Evolutionary conservation across 1,140 invertebrate genomes (phyloP).

Genomic region (Parasteatoda tepidariorum): DNA sequence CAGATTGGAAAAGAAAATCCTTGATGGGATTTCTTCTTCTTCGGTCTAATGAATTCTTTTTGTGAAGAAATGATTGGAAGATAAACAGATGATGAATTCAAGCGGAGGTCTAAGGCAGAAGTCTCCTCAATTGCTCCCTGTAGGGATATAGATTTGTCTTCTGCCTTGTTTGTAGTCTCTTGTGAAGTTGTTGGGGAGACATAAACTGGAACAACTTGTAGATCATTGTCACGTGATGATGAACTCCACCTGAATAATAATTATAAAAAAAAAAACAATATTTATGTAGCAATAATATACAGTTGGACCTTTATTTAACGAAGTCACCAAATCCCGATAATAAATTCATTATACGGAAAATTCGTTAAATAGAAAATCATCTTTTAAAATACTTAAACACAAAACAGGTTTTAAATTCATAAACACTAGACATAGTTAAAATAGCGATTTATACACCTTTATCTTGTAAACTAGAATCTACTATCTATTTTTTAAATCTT

Average conservation of each 20-base stretch:
- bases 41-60: neutral
- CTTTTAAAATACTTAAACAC: too few relatives aligned
- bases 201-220: neutral
- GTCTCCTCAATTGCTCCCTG: neutral
- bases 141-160: neutral
- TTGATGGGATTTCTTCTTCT: neutral
- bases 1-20: conserved; percentile 45
- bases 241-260: neutral
- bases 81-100: too few relatives aligned
- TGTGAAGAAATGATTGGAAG: neutral
- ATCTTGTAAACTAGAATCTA: too few relatives aligned
- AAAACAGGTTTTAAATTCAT: too few relatives aligned
- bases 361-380: too few relatives aligned
- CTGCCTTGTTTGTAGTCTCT: neutral
- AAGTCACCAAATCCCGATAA: too few relatives aligned
- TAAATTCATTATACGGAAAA: too few relatives aligned
- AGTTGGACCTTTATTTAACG: too few relatives aligned
- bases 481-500: too few relatives aligned
- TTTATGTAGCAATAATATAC: too few relatives aligned
- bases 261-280: neutral
- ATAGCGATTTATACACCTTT: too few relatives aligned
- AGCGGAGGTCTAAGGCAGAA: neutral
- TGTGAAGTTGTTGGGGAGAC: neutral
- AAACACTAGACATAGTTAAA: too few relatives aligned
- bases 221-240: neutral